phyloP scores from a whole-genome alignment of 2,888 invertebrate genomes.

The Brachycybe producta region DNA sequence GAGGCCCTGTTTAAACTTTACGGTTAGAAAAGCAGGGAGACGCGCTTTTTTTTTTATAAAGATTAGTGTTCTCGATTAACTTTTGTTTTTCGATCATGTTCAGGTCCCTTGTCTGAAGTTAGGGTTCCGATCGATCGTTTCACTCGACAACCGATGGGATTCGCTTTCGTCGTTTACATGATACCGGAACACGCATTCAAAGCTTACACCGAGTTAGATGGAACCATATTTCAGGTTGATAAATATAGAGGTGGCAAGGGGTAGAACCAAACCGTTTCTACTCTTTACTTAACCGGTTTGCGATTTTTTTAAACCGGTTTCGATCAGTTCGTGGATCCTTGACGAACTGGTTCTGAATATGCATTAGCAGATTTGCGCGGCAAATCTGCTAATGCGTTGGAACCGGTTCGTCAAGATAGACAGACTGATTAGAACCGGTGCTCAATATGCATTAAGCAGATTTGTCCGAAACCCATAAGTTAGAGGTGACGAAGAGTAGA shows the following conservation, averaged over 20 bases:
- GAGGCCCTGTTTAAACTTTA: conserved; percentile 66
- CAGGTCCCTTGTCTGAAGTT: conserved; percentile 76
- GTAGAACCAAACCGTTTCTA: too few species aligned
- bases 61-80: neutral
- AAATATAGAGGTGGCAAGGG: conserved; percentile 34
- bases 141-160: conserved; percentile 76
- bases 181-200: conserved; percentile 89
- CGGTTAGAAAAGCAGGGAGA: conserved; percentile 67
- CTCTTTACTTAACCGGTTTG: too few species aligned
- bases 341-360: too few species aligned
- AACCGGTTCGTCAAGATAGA: too few species aligned
- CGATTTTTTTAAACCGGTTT: too few species aligned
- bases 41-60: conserved; percentile 3
- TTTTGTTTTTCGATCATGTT: conserved; percentile 19
- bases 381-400: too few species aligned
- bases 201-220: conserved; percentile 79
- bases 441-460: neutral
- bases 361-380: too few species aligned
- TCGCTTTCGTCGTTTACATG: conserved; percentile 80
- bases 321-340: too few species aligned
- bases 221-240: conserved; percentile 77
- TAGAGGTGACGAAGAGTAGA: too few species aligned
- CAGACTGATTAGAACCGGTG: too few species aligned
- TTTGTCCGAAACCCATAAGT: too few species aligned
- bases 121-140: conserved; percentile 73